phyloP scores from a whole-genome alignment of 2,113 vertebrate genomes.

The Thinocorus orbignyianus region DNA sequence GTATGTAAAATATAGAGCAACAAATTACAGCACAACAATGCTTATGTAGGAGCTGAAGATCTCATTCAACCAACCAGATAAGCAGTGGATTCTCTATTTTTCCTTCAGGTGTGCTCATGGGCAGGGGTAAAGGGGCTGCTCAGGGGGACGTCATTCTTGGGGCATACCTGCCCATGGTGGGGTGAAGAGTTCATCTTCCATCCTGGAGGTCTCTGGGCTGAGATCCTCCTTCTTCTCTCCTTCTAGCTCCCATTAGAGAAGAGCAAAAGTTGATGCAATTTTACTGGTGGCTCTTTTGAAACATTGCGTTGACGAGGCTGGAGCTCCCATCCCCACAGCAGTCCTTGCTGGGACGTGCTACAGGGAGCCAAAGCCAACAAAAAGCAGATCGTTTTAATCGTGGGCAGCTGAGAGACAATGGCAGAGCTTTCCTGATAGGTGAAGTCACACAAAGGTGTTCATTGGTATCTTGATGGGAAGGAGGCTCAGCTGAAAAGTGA shows the following conservation, averaged over 20 bases:
- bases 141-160: no score
- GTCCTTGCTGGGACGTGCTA: rapidly evolving
- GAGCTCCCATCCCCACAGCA: rapidly evolving
- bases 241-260: background rate
- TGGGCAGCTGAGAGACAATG: rapidly evolving
- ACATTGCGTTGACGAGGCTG: rapidly evolving
- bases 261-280: background rate
- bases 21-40: background rate
- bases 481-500: background rate
- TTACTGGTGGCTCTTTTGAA: background rate
- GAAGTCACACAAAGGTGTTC: background rate
- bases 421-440: rapidly evolving
- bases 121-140: background rate
- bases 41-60: background rate
- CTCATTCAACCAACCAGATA: background rate
- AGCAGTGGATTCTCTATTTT: rapidly evolving
- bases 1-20: background rate
- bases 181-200: background rate
- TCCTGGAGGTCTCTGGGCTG: background rate
- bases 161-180: rapidly evolving
- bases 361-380: background rate
- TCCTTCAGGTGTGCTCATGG: background rate
- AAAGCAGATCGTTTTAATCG: background rate
- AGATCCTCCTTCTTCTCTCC: background rate
- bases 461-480: rapidly evolving